Percentiles rank a stretch among this genome's conserved stretches.
These are phyloP conservation scores for Drosophila pallidifrons DNA, from an alignment of 1,140 invertebrate genomes.

Conservation along the genomic window DNA sequence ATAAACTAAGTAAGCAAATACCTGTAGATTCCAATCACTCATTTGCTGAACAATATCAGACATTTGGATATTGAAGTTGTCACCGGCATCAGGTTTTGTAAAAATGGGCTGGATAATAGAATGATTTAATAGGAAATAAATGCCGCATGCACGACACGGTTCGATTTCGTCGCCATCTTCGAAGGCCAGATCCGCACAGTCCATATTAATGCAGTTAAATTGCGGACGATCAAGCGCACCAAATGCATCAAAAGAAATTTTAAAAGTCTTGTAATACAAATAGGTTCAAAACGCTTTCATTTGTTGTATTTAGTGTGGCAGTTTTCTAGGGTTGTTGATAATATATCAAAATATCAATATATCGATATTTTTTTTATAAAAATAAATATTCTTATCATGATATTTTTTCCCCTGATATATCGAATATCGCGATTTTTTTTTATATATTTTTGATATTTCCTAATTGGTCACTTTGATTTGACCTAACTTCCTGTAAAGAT, in stretches of 20 bases:
- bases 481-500: too few relatives aligned
- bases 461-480: too few relatives aligned
- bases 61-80: slow-evolving; percentile 39
- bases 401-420: too few relatives aligned
- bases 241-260: slow-evolving; percentile 23
- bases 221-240: neutral
- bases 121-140: slow-evolving; percentile 57
- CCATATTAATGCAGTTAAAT: slow-evolving; percentile 27
- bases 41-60: slow-evolving; percentile 67
- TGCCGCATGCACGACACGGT: slow-evolving; percentile 74
- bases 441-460: too few relatives aligned
- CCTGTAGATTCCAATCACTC: slow-evolving; percentile 65
- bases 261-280: neutral
- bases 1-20: slow-evolving; percentile 10
- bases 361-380: too few relatives aligned
- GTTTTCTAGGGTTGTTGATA: too few relatives aligned
- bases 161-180: slow-evolving; percentile 53
- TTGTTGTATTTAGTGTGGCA: neutral
- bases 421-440: too few relatives aligned
- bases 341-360: too few relatives aligned
- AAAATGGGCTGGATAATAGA: slow-evolving; percentile 58
- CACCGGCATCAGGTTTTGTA: slow-evolving; percentile 9
- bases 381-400: too few relatives aligned
- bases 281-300: neutral
- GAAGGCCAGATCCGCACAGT: slow-evolving; percentile 26